Base-by-base conservation (phyloP, 1,140 invertebrate species). In the Leptinotarsa defecta region DNA sequence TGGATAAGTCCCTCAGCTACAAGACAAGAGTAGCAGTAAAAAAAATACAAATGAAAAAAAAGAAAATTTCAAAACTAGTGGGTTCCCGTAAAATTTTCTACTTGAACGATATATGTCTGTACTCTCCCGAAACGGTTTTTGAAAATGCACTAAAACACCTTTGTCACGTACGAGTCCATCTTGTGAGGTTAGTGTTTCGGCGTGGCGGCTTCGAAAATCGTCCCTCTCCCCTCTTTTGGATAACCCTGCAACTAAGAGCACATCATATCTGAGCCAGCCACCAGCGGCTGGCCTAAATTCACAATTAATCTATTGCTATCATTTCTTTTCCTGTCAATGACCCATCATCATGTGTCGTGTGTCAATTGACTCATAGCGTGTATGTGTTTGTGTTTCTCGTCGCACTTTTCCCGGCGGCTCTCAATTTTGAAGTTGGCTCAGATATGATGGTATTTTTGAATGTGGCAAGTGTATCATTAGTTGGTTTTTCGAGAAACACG, bases 401-500 rank as follows among this genome's bases (percentile, higher is more conserved):
- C 79, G 82, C 78, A 82, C 84, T 86, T 86, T 86, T 86, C 85
- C 86, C 86, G 86, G 85, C 86, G 83, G 82, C 75, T 74, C 77
- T 79, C 63, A 79, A 79, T 81, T 81, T 81, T 79, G 79, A 84
- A 87, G 80, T 80, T 89, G 89, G 88, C 89, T 90, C 89, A 90
- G 89, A 90, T 90, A 90, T 90, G 89, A 90, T 89, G 88, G 86
- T 86, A 88, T 90, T 90, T 90, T 90, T 90, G 88, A 90, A 82
- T 89, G 88, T 90, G 88, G 89, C 89, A 89, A 85, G 88, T 89
- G 87, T 88, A 88, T 86, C 64, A 73, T 69, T 71, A 76, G 68
- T 76, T 76, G 73, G 62, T 62, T 48, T 74, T 71, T 76, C 48
- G 43, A 19, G 76, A 69, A 48, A 71, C 75, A 78, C 77, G 78